Evolutionary conservation across 2,888 invertebrate species (phyloP), one percentile per base, ranked within the genome.

Genomic region (Agonopterix subpropinquella): DNA sequence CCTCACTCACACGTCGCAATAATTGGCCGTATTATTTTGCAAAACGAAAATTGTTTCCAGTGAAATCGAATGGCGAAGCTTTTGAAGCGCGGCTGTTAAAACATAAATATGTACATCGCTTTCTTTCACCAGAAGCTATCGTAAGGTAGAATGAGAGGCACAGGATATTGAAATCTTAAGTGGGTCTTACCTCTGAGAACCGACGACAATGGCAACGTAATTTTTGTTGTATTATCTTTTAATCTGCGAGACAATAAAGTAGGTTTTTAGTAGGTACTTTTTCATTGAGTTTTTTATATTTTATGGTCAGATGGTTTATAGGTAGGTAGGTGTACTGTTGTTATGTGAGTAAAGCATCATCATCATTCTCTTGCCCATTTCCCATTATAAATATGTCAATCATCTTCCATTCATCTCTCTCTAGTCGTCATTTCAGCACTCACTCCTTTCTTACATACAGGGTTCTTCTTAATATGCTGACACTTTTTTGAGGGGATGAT

Each of bases 171-270:
- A 53, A 57, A 48, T 51, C 56, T 53, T 59, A 59, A 59, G 61
- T 63, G 64, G 62, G 47, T 47, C 52, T 28, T 56, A 52, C 53
- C 53, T 62, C 66, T 76, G 77, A 56, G 77, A 77, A 73, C 64
- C 49, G 50, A 49, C 51, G 53, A 70, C 70, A 73, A 75, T 72
- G 57, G 59, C 48, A 28, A 41, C 57, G 62, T 56, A 60, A 59
- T 70, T 73, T 69, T 64, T 57, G 54, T 41, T 48, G 52, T 53
- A 57, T 65, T 64, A 64, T 65, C 57, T 67, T 50, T 61, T 69
- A 63, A 65, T 70, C 63, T 57, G 53, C 47, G 49, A 51, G 56
- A 50, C 56, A 50, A 53, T 52, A 55, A 61, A 66, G 61, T 68
- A 57, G 69, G 70, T 67, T 68, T 72, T 65, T 63, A 53, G 39